phyloP scores from a whole-genome alignment of 35 echinoderm and acorn worm genomes.

The Antedon bifida region DNA sequence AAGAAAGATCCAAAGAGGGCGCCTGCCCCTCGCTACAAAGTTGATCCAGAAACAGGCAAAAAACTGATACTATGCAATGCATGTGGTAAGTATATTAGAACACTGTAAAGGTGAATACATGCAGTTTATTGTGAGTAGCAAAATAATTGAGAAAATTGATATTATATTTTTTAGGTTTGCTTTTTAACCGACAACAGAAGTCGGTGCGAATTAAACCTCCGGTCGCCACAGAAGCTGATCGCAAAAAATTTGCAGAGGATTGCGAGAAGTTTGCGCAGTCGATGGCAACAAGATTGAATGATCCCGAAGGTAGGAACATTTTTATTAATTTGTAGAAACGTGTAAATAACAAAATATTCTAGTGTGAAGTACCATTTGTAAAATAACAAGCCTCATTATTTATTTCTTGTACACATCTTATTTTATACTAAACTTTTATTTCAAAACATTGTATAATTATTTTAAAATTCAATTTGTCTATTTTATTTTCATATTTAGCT shows the following conservation, averaged over 20 bases:
- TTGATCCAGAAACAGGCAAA: constrained; percentile 56
- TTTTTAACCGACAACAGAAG: constrained; percentile 31
- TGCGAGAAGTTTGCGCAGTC: constrained; percentile 61
- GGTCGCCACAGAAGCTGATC: constrained; percentile 34
- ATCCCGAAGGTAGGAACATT: constrained; percentile 69
- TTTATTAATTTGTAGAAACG: too few relatives aligned
- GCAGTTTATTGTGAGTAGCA: not conserved
- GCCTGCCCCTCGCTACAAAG: constrained; percentile 40
- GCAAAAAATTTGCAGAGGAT: constrained; percentile 60
- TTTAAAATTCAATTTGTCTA: too few relatives aligned
- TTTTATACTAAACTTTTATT: too few relatives aligned
- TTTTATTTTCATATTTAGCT: constrained; percentile 24
- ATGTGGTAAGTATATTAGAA: constrained; percentile 41
- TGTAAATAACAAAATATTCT: too few relatives aligned
- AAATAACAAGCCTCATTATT: too few relatives aligned
- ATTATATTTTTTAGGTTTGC: not conserved
- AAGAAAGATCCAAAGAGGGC: constrained; percentile 9
- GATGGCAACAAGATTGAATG: constrained; percentile 47
- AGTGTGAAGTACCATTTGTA: too few relatives aligned
- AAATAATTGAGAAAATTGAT: too few relatives aligned
- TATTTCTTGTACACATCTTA: too few relatives aligned
- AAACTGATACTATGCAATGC: constrained; percentile 78
- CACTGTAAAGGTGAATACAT: not conserved
- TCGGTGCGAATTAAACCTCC: not conserved
- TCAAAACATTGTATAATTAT: too few relatives aligned